Conservation (phyloP, 2,888 invertebrate genomes). For the Tenthredo livida region DNA sequence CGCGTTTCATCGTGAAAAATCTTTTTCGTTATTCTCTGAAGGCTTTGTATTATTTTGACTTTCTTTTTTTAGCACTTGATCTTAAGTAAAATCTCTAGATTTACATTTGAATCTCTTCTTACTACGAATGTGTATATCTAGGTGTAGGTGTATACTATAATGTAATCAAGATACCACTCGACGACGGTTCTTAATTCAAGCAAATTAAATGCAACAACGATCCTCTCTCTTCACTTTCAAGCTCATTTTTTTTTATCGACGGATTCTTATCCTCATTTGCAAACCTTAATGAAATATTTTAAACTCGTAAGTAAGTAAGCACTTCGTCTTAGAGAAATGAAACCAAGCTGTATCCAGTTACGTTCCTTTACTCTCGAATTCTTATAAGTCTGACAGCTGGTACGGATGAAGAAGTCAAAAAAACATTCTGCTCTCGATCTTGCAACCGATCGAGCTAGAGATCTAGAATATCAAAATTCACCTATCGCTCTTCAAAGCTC, state of each 20-base stretch:
- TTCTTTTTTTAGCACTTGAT: conserved; percentile 1
- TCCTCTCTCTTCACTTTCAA: background rate
- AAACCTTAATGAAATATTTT: conserved; percentile 14
- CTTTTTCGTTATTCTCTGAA: background rate
- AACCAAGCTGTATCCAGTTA: background rate
- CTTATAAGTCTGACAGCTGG: background rate
- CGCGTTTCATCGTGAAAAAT: background rate
- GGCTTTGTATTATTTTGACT: background rate
- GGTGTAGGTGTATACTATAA: background rate
- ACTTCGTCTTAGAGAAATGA: background rate
- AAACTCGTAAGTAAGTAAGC: background rate
- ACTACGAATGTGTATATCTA: background rate
- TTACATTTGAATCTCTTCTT: background rate
- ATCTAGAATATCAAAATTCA: background rate
- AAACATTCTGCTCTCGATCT: background rate
- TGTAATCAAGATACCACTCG: background rate
- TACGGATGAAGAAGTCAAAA: background rate
- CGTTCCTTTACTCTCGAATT: background rate
- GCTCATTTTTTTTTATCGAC: background rate
- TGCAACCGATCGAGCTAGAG: background rate
- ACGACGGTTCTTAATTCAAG: background rate
- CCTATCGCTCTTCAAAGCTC: background rate
- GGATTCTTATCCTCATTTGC: background rate
- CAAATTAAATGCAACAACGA: conserved; percentile 32
- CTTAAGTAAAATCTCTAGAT: conserved; percentile 6